Conservation (phyloP, 2,888 invertebrate genomes). For the Ceramica pisi region DNA sequence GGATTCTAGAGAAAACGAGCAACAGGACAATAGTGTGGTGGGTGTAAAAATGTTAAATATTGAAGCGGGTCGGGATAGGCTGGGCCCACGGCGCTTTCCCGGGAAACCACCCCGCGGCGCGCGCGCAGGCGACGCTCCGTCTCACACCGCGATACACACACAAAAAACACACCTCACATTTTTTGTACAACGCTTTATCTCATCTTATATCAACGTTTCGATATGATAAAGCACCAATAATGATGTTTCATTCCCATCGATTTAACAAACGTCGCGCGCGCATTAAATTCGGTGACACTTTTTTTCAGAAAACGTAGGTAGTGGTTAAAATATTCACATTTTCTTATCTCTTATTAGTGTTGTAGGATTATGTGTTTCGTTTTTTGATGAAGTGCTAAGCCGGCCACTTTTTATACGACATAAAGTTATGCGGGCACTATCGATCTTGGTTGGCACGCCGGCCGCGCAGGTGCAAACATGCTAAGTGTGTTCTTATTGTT, state of each 20-base stretch:
- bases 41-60: conserved; percentile 89
- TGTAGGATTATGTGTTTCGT: conserved; percentile 58
- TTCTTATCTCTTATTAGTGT: conserved; percentile 64
- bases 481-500: conserved; percentile 91
- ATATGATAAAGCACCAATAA: conserved; percentile 90
- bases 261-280: conserved; percentile 82
- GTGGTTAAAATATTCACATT: conserved; percentile 64
- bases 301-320: conserved; percentile 71
- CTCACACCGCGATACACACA: conserved; percentile 85
- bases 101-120: conserved; percentile 89
- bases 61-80: conserved; percentile 83
- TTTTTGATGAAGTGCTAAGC: conserved; percentile 69
- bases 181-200: conserved; percentile 83
- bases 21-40: conserved; percentile 83
- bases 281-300: conserved; percentile 82
- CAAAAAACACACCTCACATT: conserved; percentile 86
- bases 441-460: conserved; percentile 80
- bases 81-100: conserved; percentile 82
- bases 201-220: conserved; percentile 84
- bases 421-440: conserved; percentile 83
- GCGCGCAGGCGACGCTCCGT: conserved; percentile 86
- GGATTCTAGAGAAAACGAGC: conserved; percentile 82
- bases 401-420: conserved; percentile 65
- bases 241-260: conserved; percentile 89
- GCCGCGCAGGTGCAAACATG: conserved; percentile 90